Conservation (phyloP, 2,888 invertebrate species). For the Lasioglossum lativentre region DNA sequence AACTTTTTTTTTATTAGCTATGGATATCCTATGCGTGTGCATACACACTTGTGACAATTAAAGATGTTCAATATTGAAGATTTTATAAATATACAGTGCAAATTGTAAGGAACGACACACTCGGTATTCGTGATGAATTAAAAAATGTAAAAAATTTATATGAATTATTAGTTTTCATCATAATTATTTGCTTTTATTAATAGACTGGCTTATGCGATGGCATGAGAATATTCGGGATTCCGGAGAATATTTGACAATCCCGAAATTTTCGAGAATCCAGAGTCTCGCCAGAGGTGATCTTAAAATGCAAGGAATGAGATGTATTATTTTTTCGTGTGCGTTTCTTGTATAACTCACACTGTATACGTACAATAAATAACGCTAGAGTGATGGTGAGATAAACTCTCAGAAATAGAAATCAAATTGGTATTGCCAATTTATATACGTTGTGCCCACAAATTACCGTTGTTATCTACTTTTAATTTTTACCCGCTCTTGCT, state of each 20-base stretch:
- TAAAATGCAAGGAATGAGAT: neutral
- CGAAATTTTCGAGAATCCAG: no score
- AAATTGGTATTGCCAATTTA: constrained; percentile 60
- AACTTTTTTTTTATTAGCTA: constrained; percentile 24
- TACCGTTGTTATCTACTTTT: constrained; percentile 71
- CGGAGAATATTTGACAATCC: no score
- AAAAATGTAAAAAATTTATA: neutral
- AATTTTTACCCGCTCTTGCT: constrained; percentile 83
- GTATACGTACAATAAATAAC: constrained; percentile 32
- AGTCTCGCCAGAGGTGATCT: neutral
- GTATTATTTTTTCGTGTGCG: neutral
- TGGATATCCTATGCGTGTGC: constrained; percentile 31
- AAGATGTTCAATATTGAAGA: constrained; percentile 15
- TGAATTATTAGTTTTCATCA: neutral
- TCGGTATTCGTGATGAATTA: neutral
- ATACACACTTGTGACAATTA: constrained; percentile 20
- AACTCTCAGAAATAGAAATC: constrained; percentile 44
- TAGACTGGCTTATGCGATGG: neutral
- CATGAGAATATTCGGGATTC: neutral
- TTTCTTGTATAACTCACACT: neutral
- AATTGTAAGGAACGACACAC: constrained; percentile 7
- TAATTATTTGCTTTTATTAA: neutral
- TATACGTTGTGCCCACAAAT: constrained; percentile 73
- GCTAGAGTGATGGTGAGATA: constrained; percentile 49
- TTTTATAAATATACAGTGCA: constrained; percentile 30